Base-by-base conservation (phyloP, 1,140 invertebrate genomes). In the Drosophila azteca region DNA sequence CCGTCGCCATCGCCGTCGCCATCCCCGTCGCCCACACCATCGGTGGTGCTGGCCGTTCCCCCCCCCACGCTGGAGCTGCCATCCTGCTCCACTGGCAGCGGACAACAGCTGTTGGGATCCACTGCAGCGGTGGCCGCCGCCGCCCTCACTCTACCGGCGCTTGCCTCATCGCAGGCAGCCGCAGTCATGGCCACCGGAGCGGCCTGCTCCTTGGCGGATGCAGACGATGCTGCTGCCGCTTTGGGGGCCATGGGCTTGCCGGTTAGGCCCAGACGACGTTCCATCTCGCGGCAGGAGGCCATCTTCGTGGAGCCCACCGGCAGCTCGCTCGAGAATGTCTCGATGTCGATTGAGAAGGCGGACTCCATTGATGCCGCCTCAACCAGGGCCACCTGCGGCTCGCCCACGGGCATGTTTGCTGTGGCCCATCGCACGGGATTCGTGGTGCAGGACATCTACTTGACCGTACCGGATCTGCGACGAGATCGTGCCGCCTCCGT, bases 401-500 rank as follows among this genome's bases (percentile, higher is more conserved):
- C 90, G 1, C 83, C 90, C 0, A 82, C 77, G 13, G 53, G 64
- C 26, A 39, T 39, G 0, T 46, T 45, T 5, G 53, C 31, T 0
- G 57, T 57, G 2, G 54, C 20, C 6, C 80, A 87, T 53, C 87
- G 83, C 51, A 67, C 57, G 11, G 61, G 68, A 0, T 77, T 90
- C 11, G 79, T 87, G 43, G 94, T 95, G 0, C 93, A 94, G 20
- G 96, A 97, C 79, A 96, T 96, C 57, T 97, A 96, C 82, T 92
- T 96, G 1, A 94, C 95, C 13, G 96, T 97, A n/a, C 96, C 96
- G 1, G 96, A 97, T 76, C 90, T 97, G 57, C 95, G 95, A 76
- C 93, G 96, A 1, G 96, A 97, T 79, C 93, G 96, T 0, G 96
- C 96, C 3, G 96, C 96, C 2, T 97, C 96, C 0, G 96, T 97